These are phyloP conservation scores for Polia nebulosa DNA, from an alignment of 2,888 invertebrate genomes.

Conservation along the genomic window DNA sequence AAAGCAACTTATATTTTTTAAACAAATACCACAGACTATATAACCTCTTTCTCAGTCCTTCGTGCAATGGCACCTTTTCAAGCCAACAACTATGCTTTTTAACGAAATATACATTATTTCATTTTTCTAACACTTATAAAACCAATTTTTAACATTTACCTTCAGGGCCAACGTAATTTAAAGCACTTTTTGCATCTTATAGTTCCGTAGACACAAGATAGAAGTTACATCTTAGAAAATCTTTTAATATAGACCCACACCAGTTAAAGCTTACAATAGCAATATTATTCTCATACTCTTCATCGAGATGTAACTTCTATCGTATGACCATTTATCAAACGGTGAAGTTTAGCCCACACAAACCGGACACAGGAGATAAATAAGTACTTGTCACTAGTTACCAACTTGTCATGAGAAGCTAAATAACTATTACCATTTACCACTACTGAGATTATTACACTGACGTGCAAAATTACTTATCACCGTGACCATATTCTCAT, in stretches of 20 bases:
- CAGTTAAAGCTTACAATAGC: neutral
- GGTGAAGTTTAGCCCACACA: constrained; percentile 14
- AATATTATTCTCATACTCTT: too few relatives aligned
- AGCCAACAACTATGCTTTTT: constrained; percentile 54
- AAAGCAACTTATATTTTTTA: constrained; percentile 54
- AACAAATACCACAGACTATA: constrained; percentile 63
- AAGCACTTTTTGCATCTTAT: constrained; percentile 51
- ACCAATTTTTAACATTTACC: constrained; percentile 28
- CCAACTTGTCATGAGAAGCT: constrained; percentile 69
- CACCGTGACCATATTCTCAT: neutral
- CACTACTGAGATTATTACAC: constrained; percentile 42
- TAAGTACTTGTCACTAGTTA: constrained; percentile 69
- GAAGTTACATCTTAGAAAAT: constrained; percentile 20
- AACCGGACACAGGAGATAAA: constrained; percentile 41
- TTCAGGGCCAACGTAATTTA: constrained; percentile 40
- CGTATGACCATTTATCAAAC: neutral
- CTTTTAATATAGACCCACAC: neutral
- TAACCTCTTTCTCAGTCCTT: constrained; percentile 59
- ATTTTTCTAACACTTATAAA: constrained; percentile 50
- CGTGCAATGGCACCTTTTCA: constrained; percentile 63
- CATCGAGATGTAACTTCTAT: constrained; percentile 20
- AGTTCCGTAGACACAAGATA: constrained; percentile 25
- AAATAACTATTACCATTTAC: constrained; percentile 28
- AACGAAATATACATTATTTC: constrained; percentile 55
- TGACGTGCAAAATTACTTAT: constrained; percentile 31